Base-by-base conservation (phyloP, 1,140 invertebrate species). In the Anastrepha obliqua region DNA sequence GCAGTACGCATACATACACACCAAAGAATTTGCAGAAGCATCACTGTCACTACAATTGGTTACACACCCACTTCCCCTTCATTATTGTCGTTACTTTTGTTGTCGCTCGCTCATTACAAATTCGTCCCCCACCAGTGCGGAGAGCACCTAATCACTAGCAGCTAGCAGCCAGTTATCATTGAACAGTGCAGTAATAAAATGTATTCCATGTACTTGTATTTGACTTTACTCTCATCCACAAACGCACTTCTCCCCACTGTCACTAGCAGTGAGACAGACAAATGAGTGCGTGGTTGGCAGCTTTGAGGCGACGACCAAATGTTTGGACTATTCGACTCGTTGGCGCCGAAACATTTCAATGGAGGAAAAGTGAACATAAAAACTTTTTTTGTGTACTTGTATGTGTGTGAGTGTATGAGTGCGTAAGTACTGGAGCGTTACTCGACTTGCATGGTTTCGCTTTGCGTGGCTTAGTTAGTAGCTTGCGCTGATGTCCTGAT, bases 241-340 rank as follows among this genome's bases (percentile, higher is more conserved):
- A 81, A 81, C 74, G 74, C 74, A 81, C 74, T 29, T 15, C 2
- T n/a, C 29, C 29, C 15, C 17, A 1, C 13, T 44, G 13, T 42
- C 67, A 47, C 67, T 74, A 42, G 44, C 67, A 74, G 15, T 81
- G 44, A 51, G 74, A 81, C 74, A 81, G 74, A 55, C 74, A 81
- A 81, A 81, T 81, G 74, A 81, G 15, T 81, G 74, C 74, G 74
- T 81, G 74, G 74, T 81, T 81, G 74, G 74, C 74, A 81, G 47
- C 74, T 20, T 7, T 44, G n/a, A 81, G n/a, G 47, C 74, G 74
- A 81, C 74, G 15, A 55, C 17, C 74, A 81, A 81, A 81, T 81
- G 74, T 42, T 55, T 51, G 74, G 47, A 29, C n/a, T 8, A 55
- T 4, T 13, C 47, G 74, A 81, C 74, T 81, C 55, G n/a, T 81